Conservation (phyloP, 2,888 invertebrate species). For the Psylliodes chrysocephalus region DNA sequence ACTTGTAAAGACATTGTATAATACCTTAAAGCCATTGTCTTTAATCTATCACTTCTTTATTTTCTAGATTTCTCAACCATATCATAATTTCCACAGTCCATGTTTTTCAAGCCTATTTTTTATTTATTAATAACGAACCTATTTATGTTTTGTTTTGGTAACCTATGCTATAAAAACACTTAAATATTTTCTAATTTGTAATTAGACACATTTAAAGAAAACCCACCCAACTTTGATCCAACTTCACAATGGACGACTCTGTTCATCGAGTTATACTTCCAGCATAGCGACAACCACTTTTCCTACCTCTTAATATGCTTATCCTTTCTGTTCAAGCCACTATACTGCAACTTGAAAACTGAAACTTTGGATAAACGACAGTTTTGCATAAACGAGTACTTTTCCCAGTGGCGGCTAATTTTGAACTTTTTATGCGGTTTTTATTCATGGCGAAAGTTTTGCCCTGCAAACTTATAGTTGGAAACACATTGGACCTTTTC, state of each 20-base stretch:
- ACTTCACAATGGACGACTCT: slow-evolving; percentile 5
- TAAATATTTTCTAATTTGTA: no score
- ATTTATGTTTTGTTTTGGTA: no score
- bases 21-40: no score
- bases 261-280: background rate
- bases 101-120: no score
- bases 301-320: slow-evolving; percentile 31
- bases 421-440: slow-evolving; percentile 30
- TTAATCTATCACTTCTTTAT: no score
- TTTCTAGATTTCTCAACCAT: no score
- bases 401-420: slow-evolving; percentile 40
- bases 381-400: slow-evolving; percentile 55
- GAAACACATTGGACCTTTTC: background rate
- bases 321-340: slow-evolving; percentile 48
- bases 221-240: no score
- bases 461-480: slow-evolving; percentile 17
- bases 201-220: no score
- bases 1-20: no score
- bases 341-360: slow-evolving; percentile 50
- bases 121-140: no score
- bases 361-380: slow-evolving; percentile 53
- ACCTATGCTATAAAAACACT: no score
- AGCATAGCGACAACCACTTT: slow-evolving; percentile 27
- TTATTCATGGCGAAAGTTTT: slow-evolving; percentile 29
- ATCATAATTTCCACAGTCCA: no score